These are phyloP conservation scores for Sebastes reedi DNA, from an alignment of 2,797 vertebrate species.

Conservation along the genomic window DNA sequence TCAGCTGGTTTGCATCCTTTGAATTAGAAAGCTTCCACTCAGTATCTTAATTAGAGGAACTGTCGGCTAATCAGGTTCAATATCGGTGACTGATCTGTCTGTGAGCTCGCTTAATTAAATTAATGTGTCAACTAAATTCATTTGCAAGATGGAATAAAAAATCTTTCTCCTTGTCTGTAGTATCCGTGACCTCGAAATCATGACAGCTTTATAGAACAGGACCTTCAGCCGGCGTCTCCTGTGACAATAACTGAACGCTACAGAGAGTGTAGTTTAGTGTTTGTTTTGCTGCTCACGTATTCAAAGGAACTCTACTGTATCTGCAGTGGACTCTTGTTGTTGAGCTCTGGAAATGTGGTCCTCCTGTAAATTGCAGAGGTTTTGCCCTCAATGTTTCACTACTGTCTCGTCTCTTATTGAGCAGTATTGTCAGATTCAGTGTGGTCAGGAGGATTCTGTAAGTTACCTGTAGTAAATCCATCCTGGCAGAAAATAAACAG, in stretches of 20 bases:
- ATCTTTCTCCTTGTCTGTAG: neutral
- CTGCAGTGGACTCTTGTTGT: neutral
- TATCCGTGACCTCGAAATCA: neutral
- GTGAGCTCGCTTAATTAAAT: slow-evolving; percentile 18
- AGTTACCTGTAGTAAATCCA: neutral
- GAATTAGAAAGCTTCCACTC: slow-evolving; percentile 20
- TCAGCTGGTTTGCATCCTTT: slow-evolving; percentile 6
- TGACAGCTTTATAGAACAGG: neutral
- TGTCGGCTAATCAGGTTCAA: slow-evolving; percentile 22
- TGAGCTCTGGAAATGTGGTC: neutral
- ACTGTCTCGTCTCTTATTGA: neutral
- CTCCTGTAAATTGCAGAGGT: neutral
- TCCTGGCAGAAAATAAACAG: neutral
- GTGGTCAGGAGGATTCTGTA: neutral
- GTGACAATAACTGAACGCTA: neutral
- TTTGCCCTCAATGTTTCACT: neutral
- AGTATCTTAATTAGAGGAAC: slow-evolving; percentile 27
- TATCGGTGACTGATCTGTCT: neutral
- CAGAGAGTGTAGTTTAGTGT: neutral
- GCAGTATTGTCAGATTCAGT: neutral
- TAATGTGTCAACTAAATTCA: slow-evolving; percentile 24
- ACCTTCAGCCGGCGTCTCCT: neutral
- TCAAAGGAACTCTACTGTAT: neutral
- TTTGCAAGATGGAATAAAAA: slow-evolving; percentile 17
- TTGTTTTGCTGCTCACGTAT: neutral